phyloP scores from a whole-genome alignment of 2,113 vertebrate genomes.

The Fulica atra region DNA sequence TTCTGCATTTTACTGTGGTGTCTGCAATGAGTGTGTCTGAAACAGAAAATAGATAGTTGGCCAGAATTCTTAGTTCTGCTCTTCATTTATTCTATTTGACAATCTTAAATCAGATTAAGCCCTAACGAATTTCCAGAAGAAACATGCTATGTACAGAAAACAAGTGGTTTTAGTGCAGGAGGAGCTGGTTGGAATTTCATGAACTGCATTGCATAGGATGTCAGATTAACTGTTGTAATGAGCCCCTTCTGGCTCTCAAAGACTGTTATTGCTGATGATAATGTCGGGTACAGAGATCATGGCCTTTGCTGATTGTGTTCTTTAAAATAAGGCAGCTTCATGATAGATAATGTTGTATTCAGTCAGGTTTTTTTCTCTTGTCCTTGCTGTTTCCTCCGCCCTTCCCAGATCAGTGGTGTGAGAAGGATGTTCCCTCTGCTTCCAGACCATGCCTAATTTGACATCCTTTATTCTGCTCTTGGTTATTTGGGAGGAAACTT shows the following conservation, averaged over 20 bases:
- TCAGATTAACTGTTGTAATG: constrained; percentile 15
- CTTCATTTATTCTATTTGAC: neutral
- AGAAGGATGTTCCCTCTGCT: neutral
- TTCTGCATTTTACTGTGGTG: neutral
- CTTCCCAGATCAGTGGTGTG: neutral
- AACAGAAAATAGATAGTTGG: neutral
- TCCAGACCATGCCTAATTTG: neutral
- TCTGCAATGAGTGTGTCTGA: neutral
- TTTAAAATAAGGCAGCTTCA: neutral
- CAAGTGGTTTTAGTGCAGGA: neutral
- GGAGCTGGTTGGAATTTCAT: neutral
- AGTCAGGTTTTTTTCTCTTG: neutral
- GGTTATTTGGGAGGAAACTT: neutral
- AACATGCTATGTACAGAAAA: neutral
- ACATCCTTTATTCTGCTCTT: neutral
- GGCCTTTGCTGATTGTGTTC: neutral
- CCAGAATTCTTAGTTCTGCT: neutral
- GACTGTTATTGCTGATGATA: neutral
- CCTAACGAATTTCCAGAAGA: neutral
- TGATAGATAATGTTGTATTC: neutral
- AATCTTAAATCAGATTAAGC: neutral
- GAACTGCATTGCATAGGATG: neutral
- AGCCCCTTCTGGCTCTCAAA: neutral
- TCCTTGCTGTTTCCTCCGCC: neutral
- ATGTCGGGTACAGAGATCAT: neutral